These are phyloP conservation scores for Brachyhypopomus occidentalis DNA, from an alignment of 2,113 vertebrate species.

Conservation along the genomic window DNA sequence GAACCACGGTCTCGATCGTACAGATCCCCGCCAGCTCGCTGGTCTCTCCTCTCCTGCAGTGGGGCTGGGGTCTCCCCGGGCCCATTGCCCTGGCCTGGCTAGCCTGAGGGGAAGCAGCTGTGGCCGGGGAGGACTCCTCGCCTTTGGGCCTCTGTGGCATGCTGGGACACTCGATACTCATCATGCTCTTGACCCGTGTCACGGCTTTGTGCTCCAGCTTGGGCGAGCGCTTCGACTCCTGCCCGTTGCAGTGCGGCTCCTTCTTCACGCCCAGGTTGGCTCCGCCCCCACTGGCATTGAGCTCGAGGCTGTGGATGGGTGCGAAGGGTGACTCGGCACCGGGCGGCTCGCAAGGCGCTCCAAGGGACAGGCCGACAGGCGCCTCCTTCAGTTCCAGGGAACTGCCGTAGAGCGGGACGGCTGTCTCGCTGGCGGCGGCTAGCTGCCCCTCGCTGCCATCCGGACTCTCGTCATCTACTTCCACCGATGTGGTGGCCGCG, in stretches of 20 bases:
- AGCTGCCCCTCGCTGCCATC: slow-evolving; percentile 62
- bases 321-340: slow-evolving; percentile 67
- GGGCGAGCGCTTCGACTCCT: slow-evolving; percentile 80
- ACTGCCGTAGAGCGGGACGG: slow-evolving; percentile 63
- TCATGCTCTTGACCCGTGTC: slow-evolving; percentile 76
- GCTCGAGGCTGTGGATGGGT: slow-evolving; percentile 65
- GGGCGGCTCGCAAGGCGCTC: neutral
- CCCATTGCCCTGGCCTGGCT: slow-evolving; percentile 48
- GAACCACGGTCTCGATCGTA: slow-evolving; percentile 68
- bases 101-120: slow-evolving; percentile 43
- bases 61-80: slow-evolving; percentile 62
- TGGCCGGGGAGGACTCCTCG: slow-evolving; percentile 59
- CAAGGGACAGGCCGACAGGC: neutral
- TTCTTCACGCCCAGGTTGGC: slow-evolving; percentile 69
- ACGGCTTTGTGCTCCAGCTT: slow-evolving; percentile 84
- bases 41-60: slow-evolving; percentile 70
- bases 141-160: slow-evolving; percentile 65
- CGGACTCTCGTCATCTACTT: slow-evolving; percentile 63
- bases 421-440: slow-evolving; percentile 58
- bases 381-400: slow-evolving; percentile 67
- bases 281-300: slow-evolving; percentile 49
- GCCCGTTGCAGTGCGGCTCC: slow-evolving; percentile 68
- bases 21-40: slow-evolving; percentile 55
- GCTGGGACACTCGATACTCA: slow-evolving; percentile 74
- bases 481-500: slow-evolving; percentile 62